Percentiles rank a stretch among this genome's conserved stretches.
These are phyloP conservation scores for Rousettus leschenaultii DNA, from an alignment of 2,113 vertebrate species.

Conservation along the genomic window DNA sequence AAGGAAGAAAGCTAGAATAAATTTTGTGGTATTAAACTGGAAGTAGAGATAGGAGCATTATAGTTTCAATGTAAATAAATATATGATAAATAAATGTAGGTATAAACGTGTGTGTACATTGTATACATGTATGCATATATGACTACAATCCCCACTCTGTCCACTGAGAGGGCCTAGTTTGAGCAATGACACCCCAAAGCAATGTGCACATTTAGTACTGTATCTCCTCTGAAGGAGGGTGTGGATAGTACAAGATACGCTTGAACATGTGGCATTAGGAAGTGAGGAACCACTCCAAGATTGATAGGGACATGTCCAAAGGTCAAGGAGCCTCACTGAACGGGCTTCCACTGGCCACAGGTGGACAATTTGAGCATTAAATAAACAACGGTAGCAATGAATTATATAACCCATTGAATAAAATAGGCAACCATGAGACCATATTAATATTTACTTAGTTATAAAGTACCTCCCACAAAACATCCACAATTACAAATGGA, in stretches of 20 bases:
- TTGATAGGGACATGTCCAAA: not conserved
- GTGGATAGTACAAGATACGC: not conserved
- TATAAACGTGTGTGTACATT: not conserved
- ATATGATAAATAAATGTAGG: not conserved
- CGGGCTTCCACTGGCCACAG: not conserved
- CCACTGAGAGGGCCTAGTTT: not conserved
- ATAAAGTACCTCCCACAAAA: not conserved
- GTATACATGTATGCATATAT: not conserved
- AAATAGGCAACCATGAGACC: not conserved
- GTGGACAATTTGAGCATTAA: not conserved
- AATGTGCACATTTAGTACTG: not conserved
- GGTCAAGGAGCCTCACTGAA: not conserved
- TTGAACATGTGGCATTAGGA: not conserved
- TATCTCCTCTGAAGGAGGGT: not conserved
- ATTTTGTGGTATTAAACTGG: not conserved
- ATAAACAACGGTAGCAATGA: not conserved
- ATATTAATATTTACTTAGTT: not conserved
- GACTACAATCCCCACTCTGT: not conserved
- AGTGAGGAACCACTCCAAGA: not conserved
- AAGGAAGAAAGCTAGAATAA: not conserved
- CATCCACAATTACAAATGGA: not conserved
- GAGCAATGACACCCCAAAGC: not conserved
- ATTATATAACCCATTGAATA: not conserved
- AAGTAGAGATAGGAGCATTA: not conserved
- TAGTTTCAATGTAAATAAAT: not conserved